Evolutionary conservation across 2,797 vertebrate species (phyloP), one percentile per base, ranked within the genome.

Genomic region (Buceros bicornis): DNA sequence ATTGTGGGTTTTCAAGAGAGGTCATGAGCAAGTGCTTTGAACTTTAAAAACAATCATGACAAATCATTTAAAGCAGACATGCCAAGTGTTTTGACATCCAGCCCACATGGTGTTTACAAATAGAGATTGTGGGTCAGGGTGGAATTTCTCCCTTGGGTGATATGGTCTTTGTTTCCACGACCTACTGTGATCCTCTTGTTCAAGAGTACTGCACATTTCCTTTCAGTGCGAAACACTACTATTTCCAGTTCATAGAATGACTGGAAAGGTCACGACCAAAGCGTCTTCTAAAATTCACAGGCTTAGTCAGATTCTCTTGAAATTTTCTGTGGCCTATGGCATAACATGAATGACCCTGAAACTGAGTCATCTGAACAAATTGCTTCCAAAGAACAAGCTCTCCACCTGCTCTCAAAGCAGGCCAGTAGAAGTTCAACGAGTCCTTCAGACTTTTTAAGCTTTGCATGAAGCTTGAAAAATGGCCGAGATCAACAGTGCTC

Each of bases 161-260:
- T 40, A 90, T 8, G 24, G 33, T 85, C 90, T 95, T 96, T 93
- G 89, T 94, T 96, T 96, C 95, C 95, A 96, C 11, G 74, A 96
- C 93, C 87, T 89, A 16, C 37, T 43, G 53, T 67, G 90, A 89
- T 90, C 72, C 24, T 66, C 70, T 69, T 78, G 31, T 72, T 85
- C 60, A 62, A 66, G 56, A n/a, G 57, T 54, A 79, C 77, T 70
- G 77, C 82, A 85, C 78, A 35, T 80, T 96, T 94, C 67, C 64
- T 80, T 89, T 94, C 89, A 60, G 28, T 57, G 57, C 66, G 33
- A 96, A 94, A 82, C 26, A 74, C 45, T 48, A 66, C 86, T 61
- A 60, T 92, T 95, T 96, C 89, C 79, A 90, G 87, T 93, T 89
- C 69, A 85, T 28, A 71, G 72, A 77, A 73, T 71, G 9, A 64